These are phyloP conservation scores for Epinephelus moara DNA, from an alignment of 2,113 vertebrate species.

Conservation along the genomic window DNA sequence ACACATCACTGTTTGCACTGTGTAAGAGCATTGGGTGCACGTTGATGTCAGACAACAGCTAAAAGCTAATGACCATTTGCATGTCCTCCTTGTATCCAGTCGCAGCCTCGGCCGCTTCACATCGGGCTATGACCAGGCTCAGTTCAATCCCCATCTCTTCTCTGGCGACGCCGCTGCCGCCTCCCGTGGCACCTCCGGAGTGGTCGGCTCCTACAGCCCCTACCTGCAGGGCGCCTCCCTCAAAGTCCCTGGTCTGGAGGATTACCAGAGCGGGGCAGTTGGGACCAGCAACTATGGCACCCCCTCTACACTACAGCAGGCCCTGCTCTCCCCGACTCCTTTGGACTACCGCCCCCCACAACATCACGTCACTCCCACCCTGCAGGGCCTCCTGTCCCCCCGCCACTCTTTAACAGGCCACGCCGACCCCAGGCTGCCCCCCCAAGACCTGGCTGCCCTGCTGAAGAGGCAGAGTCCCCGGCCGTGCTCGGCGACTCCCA, in stretches of 20 bases:
- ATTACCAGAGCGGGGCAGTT: constrained; percentile 86
- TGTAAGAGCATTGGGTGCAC: neutral
- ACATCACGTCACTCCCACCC: constrained; percentile 94
- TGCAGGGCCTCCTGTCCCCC: constrained; percentile 97
- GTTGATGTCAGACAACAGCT: neutral
- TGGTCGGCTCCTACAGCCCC: constrained; percentile 83
- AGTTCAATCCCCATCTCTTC: constrained; percentile 92
- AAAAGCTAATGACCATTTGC: constrained; percentile 13
- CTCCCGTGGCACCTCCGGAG: constrained; percentile 70
- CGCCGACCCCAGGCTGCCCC: constrained; percentile 91
- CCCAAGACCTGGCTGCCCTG: constrained; percentile 92
- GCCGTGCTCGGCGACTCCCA: constrained; percentile 77
- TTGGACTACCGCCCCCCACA: constrained; percentile 92
- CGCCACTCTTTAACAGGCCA: constrained; percentile 96
- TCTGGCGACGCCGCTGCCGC: constrained; percentile 80
- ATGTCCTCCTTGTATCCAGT: constrained; percentile 64
- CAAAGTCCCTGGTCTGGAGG: constrained; percentile 87
- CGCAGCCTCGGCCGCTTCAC: constrained; percentile 91
- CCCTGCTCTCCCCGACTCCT: constrained; percentile 95
- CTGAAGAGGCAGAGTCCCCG: constrained; percentile 89
- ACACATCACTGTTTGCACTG: neutral
- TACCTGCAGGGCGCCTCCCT: constrained; percentile 87
- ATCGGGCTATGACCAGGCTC: constrained; percentile 92
- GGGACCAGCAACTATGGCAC: constrained; percentile 75
- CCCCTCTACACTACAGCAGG: constrained; percentile 95